Conservation (phyloP, 2,113 vertebrate species). For the Beaufortia kweichowensis region DNA sequence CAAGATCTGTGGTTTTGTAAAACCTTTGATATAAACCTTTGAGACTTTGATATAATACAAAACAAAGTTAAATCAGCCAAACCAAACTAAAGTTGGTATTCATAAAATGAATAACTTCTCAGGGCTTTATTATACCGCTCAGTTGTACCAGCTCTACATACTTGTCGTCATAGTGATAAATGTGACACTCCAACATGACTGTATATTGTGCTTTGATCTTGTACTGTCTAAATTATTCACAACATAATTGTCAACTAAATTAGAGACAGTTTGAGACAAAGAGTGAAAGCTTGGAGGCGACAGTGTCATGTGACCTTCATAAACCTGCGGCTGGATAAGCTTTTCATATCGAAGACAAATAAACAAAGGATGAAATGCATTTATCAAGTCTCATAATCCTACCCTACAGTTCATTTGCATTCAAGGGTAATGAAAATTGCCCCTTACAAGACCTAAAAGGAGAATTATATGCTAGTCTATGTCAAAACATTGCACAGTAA, state of each 20-base stretch:
- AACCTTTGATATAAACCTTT: too few species aligned
- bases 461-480: too few species aligned
- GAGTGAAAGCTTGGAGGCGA: slow-evolving; percentile 42
- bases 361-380: too few species aligned
- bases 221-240: slow-evolving; percentile 54
- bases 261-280: slow-evolving; percentile 39
- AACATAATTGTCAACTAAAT: slow-evolving; percentile 39
- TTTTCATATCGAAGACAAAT: neutral
- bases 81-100: neutral
- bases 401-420: neutral
- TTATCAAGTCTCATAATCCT: neutral
- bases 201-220: slow-evolving; percentile 38
- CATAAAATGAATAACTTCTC: neutral
- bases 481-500: too few species aligned
- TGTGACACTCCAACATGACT: slow-evolving; percentile 23
- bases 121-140: neutral
- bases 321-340: slow-evolving; percentile 2
- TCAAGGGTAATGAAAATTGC: neutral
- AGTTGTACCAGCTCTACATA: neutral
- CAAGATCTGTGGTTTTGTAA: too few species aligned
- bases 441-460: too few species aligned
- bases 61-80: neutral
- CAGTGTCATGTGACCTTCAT: neutral
- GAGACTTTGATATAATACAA: neutral
- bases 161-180: slow-evolving; percentile 37